These are phyloP conservation scores for Prolemur simus DNA, from an alignment of 2,113 vertebrate species.

Conservation along the genomic window DNA sequence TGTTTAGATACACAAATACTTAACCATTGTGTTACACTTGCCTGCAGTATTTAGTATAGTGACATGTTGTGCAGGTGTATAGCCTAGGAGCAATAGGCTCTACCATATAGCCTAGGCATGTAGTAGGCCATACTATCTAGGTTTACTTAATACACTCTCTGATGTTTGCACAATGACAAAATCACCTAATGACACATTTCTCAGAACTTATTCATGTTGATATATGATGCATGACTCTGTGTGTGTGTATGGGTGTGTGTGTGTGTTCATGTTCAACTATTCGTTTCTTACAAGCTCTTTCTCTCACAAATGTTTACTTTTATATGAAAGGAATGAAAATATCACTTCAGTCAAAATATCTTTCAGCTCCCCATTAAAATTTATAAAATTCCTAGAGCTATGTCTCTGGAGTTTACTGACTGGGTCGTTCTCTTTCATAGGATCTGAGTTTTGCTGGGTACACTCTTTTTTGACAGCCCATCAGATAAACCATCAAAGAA, in stretches of 20 bases:
- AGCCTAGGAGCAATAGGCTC: background rate
- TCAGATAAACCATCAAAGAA: conserved; percentile 50
- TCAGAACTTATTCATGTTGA: background rate
- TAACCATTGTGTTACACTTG: background rate
- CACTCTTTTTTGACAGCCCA: background rate
- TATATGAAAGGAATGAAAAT: background rate
- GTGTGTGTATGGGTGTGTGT: too few relatives aligned
- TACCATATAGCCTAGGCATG: background rate
- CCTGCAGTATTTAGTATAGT: background rate
- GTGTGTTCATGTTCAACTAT: background rate
- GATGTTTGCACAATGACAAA: background rate
- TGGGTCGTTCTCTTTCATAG: background rate
- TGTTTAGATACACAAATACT: background rate
- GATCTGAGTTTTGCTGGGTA: background rate
- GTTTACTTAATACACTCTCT: background rate
- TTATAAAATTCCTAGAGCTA: background rate
- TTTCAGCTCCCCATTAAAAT: background rate
- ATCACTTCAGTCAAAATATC: background rate
- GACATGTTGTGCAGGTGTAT: background rate
- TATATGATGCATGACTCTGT: background rate
- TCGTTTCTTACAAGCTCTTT: background rate
- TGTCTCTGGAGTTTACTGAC: background rate
- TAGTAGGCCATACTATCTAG: background rate
- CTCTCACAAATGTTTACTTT: background rate
- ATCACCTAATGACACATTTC: background rate